Evolutionary conservation across 2,888 invertebrate genomes (phyloP).

Genomic region (Pheosia tremula): DNA sequence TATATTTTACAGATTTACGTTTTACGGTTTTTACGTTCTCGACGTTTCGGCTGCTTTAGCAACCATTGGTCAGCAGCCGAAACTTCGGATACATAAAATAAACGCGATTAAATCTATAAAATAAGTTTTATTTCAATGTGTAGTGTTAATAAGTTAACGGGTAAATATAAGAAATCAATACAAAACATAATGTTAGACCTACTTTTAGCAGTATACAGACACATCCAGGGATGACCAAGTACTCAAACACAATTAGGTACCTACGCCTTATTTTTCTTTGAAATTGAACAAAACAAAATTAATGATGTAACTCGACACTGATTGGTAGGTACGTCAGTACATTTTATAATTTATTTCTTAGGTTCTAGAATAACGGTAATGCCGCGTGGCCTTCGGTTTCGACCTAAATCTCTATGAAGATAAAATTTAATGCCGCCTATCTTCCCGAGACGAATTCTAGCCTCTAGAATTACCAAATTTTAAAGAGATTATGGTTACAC

Average conservation of each 20-base stretch:
- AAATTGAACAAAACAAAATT: conserved; percentile 8
- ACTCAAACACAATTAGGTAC: background rate
- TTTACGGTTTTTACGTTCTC: no score
- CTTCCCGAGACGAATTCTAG: background rate
- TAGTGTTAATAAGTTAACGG: no score
- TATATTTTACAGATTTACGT: no score
- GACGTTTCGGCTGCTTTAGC: no score
- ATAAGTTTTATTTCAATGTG: no score
- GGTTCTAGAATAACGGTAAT: conserved; percentile 4
- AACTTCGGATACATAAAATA: no score
- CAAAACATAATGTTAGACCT: background rate
- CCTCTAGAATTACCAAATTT: background rate
- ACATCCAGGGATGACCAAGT: background rate
- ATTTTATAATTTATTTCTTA: background rate
- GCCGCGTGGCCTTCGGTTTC: background rate
- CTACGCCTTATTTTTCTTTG: background rate
- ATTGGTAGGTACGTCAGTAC: conserved; percentile 7
- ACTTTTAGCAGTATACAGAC: background rate
- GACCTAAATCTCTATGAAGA: background rate
- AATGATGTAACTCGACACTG: conserved; percentile 16
- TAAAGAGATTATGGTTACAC: background rate
- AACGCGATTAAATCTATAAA: no score
- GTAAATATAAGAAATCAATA: no score
- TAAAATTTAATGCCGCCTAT: background rate
- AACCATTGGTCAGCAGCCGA: no score